phyloP scores from a whole-genome alignment of 2,797 vertebrate genomes.

The Pangasius mekongensis region DNA sequence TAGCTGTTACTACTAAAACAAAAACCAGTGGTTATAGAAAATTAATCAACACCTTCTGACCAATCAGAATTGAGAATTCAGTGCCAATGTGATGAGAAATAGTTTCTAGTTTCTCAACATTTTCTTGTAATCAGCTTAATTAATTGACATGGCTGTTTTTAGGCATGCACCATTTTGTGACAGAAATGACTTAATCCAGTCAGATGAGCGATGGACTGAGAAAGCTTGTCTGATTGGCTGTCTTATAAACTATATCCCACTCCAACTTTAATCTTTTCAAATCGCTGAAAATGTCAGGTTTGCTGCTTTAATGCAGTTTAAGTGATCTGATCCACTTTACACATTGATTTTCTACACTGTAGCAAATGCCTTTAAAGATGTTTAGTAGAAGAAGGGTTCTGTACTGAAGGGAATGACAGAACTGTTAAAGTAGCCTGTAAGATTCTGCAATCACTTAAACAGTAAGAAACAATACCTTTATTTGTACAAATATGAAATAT shows the following conservation, averaged over 20 bases:
- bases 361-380: slow-evolving; percentile 15
- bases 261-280: slow-evolving; percentile 12
- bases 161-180: neutral
- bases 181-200: slow-evolving; percentile 10
- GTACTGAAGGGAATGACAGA: neutral
- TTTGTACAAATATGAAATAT: neutral
- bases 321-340: slow-evolving; percentile 12
- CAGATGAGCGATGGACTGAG: neutral
- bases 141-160: neutral
- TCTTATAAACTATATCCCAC: slow-evolving; percentile 11
- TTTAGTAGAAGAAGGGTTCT: neutral
- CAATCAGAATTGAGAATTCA: neutral
- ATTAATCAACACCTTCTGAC: neutral
- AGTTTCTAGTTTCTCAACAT: neutral
- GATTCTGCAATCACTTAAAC: neutral
- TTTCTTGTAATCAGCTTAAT: neutral
- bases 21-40: neutral
- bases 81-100: neutral
- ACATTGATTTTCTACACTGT: slow-evolving; percentile 25
- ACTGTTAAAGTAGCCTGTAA: slow-evolving; percentile 7
- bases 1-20: too few species aligned
- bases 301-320: slow-evolving; percentile 1
- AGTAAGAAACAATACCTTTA: neutral
- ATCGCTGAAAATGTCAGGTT: slow-evolving; percentile 24
- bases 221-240: neutral